phyloP scores from a whole-genome alignment of 2,888 invertebrate genomes.

The Dolichopus griseipennis region DNA sequence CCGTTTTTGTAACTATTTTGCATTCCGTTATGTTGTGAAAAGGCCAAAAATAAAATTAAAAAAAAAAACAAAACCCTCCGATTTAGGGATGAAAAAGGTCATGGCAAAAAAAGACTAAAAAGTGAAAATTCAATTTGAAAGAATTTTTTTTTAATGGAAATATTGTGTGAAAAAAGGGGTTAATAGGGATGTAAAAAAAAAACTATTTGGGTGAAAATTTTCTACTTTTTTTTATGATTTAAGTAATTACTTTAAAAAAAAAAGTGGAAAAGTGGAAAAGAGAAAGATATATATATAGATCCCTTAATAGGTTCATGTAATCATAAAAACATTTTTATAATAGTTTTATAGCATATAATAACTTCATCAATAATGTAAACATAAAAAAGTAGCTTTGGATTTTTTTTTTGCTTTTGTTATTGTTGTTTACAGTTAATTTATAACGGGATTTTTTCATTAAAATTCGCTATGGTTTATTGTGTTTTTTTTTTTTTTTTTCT shows the following conservation, averaged over 20 bases:
- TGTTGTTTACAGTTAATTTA: neutral
- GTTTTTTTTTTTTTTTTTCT: neutral
- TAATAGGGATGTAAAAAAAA: neutral
- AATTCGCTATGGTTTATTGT: neutral
- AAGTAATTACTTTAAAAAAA: neutral
- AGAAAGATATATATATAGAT: too few species aligned
- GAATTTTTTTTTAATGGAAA: too few species aligned
- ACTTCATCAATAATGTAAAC: neutral
- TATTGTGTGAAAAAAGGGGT: too few species aligned
- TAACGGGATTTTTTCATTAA: neutral
- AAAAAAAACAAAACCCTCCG: too few species aligned
- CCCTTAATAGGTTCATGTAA: neutral
- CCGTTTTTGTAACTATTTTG: neutral
- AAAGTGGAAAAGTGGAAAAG: neutral
- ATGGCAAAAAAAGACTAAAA: too few species aligned
- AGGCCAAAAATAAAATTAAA: too few species aligned
- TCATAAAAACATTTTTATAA: constrained; percentile 4
- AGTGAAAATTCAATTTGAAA: too few species aligned
- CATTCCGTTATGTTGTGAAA: too few species aligned
- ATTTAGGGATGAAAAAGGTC: too few species aligned
- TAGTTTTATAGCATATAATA: constrained; percentile 4
- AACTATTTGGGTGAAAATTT: neutral
- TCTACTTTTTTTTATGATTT: neutral
- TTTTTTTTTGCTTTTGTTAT: neutral
- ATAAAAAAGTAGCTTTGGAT: neutral